Evolutionary conservation across 1,140 invertebrate species (phyloP).

Genomic region (Antheraea mylitta): DNA sequence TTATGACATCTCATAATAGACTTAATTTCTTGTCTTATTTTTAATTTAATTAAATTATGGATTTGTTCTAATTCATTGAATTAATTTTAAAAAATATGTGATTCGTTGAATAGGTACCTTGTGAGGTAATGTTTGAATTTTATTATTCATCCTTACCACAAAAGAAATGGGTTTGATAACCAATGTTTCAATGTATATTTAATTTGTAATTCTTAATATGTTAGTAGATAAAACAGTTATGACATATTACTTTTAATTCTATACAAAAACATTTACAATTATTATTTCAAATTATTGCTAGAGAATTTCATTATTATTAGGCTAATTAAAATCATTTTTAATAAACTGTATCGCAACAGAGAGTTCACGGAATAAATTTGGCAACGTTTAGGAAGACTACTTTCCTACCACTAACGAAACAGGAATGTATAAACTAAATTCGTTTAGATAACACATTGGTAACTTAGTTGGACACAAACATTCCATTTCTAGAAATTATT

Average conservation of each 20-base stretch:
- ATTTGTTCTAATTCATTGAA: too few species aligned
- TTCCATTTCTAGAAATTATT: conserved; percentile 44
- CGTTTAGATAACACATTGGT: conserved; percentile 74
- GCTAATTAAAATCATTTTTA: conserved; percentile 53
- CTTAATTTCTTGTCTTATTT: too few species aligned
- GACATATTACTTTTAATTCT: conserved; percentile 57
- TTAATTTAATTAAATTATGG: too few species aligned
- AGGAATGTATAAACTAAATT: conserved; percentile 77
- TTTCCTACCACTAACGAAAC: conserved; percentile 75
- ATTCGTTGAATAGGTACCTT: too few species aligned
- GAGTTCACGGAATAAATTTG: conserved; percentile 73
- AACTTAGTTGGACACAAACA: conserved; percentile 69
- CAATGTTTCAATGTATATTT: conserved; percentile 39
- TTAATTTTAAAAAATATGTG: too few species aligned
- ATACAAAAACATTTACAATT: conserved; percentile 78
- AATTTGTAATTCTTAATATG: conserved; percentile 33
- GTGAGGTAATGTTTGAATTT: too few species aligned
- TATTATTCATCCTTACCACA: too few species aligned
- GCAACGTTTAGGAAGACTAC: conserved; percentile 77
- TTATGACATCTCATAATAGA: too few species aligned
- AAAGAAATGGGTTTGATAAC: neutral
- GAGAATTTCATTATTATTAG: conserved; percentile 73
- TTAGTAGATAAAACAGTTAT: conserved; percentile 56
- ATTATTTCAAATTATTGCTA: conserved; percentile 74
- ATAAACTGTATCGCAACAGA: conserved; percentile 68